phyloP scores from a whole-genome alignment of 2,797 vertebrate genomes.

The Cuculus canorus region DNA sequence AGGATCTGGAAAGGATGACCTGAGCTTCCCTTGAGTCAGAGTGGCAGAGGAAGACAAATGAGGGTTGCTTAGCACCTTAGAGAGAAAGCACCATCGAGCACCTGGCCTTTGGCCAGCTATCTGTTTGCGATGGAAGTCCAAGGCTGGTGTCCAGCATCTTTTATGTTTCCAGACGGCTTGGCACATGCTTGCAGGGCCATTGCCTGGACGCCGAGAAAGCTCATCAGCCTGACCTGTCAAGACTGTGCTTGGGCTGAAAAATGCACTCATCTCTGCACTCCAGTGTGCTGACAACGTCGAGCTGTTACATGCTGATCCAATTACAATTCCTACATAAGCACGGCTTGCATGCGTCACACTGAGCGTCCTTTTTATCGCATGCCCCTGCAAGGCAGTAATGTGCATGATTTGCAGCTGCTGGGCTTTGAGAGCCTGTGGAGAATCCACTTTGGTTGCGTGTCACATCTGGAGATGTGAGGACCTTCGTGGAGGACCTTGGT shows the following conservation, averaged over 20 bases:
- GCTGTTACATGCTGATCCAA: rapidly evolving
- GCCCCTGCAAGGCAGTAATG: not conserved
- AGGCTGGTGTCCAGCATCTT: not conserved
- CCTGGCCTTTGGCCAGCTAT: not conserved
- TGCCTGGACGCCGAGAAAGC: not conserved
- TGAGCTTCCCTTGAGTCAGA: not conserved
- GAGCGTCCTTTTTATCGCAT: rapidly evolving
- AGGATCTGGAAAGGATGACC: not conserved
- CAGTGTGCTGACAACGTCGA: not conserved
- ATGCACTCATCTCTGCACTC: not conserved
- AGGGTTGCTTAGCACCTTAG: not conserved
- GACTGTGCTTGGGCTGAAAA: not conserved
- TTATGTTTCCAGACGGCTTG: not conserved
- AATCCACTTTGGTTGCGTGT: not conserved
- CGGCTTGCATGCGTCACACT: rapidly evolving
- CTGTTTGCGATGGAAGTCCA: not conserved
- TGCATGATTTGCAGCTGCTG: not conserved
- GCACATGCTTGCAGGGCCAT: not conserved
- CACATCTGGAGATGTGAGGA: not conserved
- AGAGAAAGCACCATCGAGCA: not conserved
- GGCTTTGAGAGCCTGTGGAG: not conserved
- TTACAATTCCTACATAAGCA: not conserved
- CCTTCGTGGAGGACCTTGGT: not conserved
- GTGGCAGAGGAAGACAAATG: not conserved
- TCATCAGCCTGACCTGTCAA: not conserved